Evolutionary conservation across 2,888 invertebrate genomes (phyloP).

Genomic region (Noctua janthina): DNA sequence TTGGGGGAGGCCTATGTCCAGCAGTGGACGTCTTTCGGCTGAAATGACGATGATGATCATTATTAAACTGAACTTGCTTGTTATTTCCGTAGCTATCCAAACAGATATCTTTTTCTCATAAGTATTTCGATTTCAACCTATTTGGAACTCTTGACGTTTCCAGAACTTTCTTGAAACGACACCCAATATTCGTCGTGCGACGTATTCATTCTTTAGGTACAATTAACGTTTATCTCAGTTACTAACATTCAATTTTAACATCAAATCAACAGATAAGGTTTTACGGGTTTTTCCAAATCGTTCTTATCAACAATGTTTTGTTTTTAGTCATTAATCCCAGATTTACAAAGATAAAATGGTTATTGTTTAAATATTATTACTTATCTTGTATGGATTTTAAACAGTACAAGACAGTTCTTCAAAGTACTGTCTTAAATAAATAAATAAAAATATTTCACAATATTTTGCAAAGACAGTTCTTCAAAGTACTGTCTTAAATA

Average conservation of each 20-base stretch:
- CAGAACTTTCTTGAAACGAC: not conserved
- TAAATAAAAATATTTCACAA: not conserved
- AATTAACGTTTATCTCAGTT: not conserved
- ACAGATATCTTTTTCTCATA: not conserved
- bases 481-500: not conserved
- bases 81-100: too few relatives aligned
- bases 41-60: too few relatives aligned
- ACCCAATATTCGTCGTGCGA: not conserved
- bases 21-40: too few relatives aligned
- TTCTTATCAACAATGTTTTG: constrained; percentile 12
- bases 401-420: not conserved
- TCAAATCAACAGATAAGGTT: not conserved
- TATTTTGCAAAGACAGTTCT: not conserved
- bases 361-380: constrained; percentile 2
- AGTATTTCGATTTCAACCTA: not conserved
- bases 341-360: constrained; percentile 21
- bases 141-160: not conserved
- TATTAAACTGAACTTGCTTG: too few relatives aligned
- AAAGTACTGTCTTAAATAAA: not conserved
- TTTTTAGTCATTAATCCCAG: constrained; percentile 27
- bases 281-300: constrained; percentile 13
- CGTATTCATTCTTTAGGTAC: not conserved
- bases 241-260: not conserved
- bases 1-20: too few relatives aligned
- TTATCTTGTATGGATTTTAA: constrained; percentile 4